Evolutionary conservation across 2,113 vertebrate species (phyloP), one percentile per base, ranked within the genome.

Genomic region (Pygoscelis antarcticus): DNA sequence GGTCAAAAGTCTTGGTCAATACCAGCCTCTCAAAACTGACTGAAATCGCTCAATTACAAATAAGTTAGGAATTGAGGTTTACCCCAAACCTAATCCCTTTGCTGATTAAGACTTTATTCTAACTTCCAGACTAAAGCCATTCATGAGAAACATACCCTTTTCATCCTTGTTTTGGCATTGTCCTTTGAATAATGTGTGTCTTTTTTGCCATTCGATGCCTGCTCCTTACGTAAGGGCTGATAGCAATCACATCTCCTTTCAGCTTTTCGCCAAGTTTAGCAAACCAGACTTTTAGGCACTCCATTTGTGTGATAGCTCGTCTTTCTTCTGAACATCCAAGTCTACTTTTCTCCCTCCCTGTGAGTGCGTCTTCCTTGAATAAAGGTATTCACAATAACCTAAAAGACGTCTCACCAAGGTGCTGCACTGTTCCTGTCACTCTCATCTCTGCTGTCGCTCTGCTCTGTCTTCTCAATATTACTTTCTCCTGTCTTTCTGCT

Each of bases 1-100:
- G 75, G 83, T 96, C 90, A 86, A 66, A 94, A 86, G 68, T 44
- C 83, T 74, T 66, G 46, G 46, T 96, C 82, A 76, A 80, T 77
- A 70, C 34, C 54, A 88, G 36, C 62, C 83, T 88, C 87, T 91
- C 58, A 58, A 83, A 94, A 94, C 30, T 29, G 19, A 29, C 40
- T 61, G 82, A 65, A 79, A 66, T 54, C 11, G 0, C 9, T 77
- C 82, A 88, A 21, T 91, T 84, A 54, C 7, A 15, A 85, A 21
- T 27, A 71, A 79, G 27, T 57, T 85, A 72, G 87, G 70, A 85
- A n/a, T 10, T 76, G 82, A 93, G 54, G 54, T 85, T 95, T 95
- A 77, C 27, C 47, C 20, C 64, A 86, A 55, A 80, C n/a, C 7
- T 95, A 86, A 94, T 92, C 88, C 75, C 71, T 92, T 77, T 92